phyloP scores from a whole-genome alignment of 2,113 vertebrate species.

The Gyps fulvus region DNA sequence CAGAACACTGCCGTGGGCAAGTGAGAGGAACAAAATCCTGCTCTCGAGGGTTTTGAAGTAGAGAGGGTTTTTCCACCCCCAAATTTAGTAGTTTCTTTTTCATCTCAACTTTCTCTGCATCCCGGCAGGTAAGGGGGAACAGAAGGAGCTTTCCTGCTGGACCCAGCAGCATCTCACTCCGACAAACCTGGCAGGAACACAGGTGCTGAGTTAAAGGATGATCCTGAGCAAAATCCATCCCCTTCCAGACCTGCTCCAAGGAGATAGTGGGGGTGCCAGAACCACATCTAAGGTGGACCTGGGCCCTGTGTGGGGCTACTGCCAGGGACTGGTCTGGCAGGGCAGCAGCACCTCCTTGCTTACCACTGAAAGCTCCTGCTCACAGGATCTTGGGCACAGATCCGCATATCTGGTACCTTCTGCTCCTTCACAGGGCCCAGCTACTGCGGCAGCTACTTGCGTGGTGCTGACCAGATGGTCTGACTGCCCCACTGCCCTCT shows the following conservation, averaged over 20 bases:
- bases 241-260: neutral
- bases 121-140: fast-evolving
- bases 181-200: neutral
- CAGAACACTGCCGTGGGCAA: neutral
- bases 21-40: neutral
- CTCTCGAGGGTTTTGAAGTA: neutral
- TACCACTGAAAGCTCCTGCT: neutral
- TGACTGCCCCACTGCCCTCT: neutral
- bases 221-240: neutral
- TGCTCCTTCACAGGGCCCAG: neutral
- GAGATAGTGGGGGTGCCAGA: neutral
- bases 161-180: neutral
- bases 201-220: neutral
- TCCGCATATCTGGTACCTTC: neutral
- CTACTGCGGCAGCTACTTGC: neutral
- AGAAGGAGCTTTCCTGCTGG: neutral
- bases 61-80: neutral
- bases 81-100: neutral
- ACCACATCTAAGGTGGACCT: neutral
- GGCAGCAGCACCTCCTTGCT: neutral
- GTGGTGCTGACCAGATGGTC: neutral
- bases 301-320: neutral
- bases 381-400: neutral
- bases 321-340: neutral
- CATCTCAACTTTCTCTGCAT: neutral